Percentiles rank a stretch among this genome's conserved stretches.
phyloP scores from a whole-genome alignment of 64 coral and sea anemone genomes.

The Orbicella faveolata region DNA sequence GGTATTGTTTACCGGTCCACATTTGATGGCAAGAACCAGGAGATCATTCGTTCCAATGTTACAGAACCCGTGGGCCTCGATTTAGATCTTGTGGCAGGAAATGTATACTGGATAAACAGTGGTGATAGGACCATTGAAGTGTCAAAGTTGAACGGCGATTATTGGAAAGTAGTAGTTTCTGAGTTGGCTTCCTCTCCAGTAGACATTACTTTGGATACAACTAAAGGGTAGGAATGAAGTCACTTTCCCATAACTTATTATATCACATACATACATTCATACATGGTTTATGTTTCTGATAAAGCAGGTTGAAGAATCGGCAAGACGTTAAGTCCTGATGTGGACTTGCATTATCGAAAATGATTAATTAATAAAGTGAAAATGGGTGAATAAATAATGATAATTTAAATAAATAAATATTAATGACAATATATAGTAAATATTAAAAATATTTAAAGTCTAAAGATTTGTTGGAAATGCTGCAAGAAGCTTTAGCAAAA shows the following conservation, averaged over 20 bases:
- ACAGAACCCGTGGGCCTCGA: not conserved
- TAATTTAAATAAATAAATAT: no score
- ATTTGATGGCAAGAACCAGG: constrained; percentile 21
- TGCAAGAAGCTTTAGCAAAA: no score
- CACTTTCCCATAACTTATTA: not conserved
- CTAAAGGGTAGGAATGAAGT: not conserved
- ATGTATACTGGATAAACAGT: constrained; percentile 45
- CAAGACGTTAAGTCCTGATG: no score
- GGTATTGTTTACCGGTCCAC: constrained; percentile 3
- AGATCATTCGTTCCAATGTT: not conserved
- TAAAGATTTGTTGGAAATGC: no score
- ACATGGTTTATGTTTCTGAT: no score
- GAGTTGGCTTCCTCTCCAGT: not conserved
- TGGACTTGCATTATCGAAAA: no score
- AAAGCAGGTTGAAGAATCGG: no score
- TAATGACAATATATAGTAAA: no score
- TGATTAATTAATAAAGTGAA: no score
- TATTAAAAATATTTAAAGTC: no score
- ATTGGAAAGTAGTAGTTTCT: constrained; percentile 22
- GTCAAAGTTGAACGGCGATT: constrained; percentile 29
- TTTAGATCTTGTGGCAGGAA: constrained; percentile 45
- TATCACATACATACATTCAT: no score
- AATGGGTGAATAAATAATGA: no score
- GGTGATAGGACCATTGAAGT: not conserved
- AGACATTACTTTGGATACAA: constrained; percentile 29